Conservation (phyloP, 2,797 vertebrate genomes). For the Pseudomugil tenellus region DNA sequence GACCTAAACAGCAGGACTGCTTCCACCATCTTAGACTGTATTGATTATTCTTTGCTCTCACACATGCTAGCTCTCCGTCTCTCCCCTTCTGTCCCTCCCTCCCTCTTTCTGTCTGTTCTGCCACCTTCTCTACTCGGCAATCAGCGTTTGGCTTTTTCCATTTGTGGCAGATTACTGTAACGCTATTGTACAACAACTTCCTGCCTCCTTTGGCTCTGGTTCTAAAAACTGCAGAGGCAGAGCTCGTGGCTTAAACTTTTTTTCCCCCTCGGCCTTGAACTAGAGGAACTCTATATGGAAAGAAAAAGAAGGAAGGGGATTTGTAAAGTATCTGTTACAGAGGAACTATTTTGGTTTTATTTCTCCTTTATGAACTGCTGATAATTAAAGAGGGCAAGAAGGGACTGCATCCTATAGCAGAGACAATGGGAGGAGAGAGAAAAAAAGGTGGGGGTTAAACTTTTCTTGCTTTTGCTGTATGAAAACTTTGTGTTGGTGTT, state of each 20-base stretch:
- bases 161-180: constrained; percentile 89
- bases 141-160: constrained; percentile 86
- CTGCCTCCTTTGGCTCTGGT: constrained; percentile 79
- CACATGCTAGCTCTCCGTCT: constrained; percentile 53
- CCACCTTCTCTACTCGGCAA: constrained; percentile 75
- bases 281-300: constrained; percentile 59
- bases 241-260: constrained; percentile 71
- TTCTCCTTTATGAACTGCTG: constrained; percentile 63
- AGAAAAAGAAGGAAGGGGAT: constrained; percentile 67
- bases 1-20: constrained; percentile 46
- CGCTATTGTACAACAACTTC: constrained; percentile 87
- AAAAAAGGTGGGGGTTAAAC: constrained; percentile 75
- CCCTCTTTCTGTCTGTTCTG: constrained; percentile 58
- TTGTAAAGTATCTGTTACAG: constrained; percentile 65
- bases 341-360: constrained; percentile 67
- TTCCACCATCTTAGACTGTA: constrained; percentile 78
- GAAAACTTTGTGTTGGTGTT: constrained; percentile 60
- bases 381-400: constrained; percentile 65
- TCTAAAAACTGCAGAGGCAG: constrained; percentile 74
- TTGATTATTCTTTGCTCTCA: constrained; percentile 71
- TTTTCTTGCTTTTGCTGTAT: constrained; percentile 66
- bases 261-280: constrained; percentile 64
- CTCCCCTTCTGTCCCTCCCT: constrained; percentile 57
- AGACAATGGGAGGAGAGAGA: constrained; percentile 58
- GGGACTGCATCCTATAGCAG: constrained; percentile 65